A percentile compares a stretch with the other conserved stretches of the same genome.
phyloP scores from a whole-genome alignment of 1,140 invertebrate species.

The Andrena cerasifolii region DNA sequence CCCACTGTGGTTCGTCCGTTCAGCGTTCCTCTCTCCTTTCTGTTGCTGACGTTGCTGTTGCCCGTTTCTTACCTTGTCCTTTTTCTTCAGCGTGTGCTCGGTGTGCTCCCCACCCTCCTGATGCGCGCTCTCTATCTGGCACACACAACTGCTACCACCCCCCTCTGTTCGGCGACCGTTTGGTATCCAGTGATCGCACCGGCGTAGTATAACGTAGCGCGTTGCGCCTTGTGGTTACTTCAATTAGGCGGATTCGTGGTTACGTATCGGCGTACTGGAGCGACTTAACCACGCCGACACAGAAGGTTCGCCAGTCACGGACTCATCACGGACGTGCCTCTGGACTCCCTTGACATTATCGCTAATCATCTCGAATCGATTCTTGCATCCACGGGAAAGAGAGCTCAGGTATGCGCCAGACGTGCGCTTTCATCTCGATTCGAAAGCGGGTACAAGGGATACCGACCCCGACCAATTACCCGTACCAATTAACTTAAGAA shows the following conservation, averaged over 20 bases:
- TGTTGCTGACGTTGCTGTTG: not conserved
- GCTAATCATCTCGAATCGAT: conserved; percentile 77
- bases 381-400: conserved; percentile 51
- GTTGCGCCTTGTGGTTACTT: conserved; percentile 80
- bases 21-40: not conserved
- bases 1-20: conserved; percentile 38
- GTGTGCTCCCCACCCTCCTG: not conserved
- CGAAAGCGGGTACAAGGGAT: too few relatives aligned
- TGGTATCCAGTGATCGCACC: conserved; percentile 44
- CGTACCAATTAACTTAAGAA: not conserved
- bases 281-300: conserved; percentile 45
- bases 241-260: conserved; percentile 80
- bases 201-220: conserved; percentile 51
- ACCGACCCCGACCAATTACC: not conserved
- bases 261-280: conserved; percentile 54
- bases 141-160: too few relatives aligned
- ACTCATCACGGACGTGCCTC: conserved; percentile 72
- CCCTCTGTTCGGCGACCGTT: not conserved
- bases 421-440: conserved; percentile 43
- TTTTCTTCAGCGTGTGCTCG: not conserved
- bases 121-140: not conserved
- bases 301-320: conserved; percentile 65
- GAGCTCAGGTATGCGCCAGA: conserved; percentile 12
- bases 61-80: not conserved
- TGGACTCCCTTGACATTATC: conserved; percentile 75